These are phyloP conservation scores for Eulemur mongoz DNA, from an alignment of 2,797 vertebrate genomes.

Conservation along the genomic window DNA sequence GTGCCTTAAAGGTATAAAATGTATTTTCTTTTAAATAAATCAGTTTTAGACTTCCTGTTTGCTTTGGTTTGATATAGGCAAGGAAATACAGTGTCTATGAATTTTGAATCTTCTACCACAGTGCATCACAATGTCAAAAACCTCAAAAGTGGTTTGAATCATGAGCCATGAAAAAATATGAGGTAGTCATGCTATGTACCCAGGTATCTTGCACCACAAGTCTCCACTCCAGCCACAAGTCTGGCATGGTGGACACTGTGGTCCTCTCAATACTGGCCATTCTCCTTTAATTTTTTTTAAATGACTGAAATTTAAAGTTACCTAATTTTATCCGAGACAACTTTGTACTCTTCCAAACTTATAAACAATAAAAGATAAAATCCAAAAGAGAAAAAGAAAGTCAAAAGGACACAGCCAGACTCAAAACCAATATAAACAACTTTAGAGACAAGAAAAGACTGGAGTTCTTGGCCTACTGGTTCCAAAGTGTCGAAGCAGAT, in stretches of 20 bases:
- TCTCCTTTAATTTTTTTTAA: neutral
- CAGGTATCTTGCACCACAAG: neutral
- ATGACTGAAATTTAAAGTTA: neutral
- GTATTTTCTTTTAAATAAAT: constrained; percentile 54
- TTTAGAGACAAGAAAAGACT: neutral
- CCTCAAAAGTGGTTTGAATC: neutral
- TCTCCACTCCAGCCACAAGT: neutral
- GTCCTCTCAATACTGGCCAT: neutral
- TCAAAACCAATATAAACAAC: neutral
- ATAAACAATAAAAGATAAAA: neutral
- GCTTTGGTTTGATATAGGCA: neutral
- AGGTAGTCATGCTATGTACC: neutral
- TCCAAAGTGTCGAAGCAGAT: neutral
- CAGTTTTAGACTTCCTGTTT: neutral
- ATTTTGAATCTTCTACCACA: neutral
- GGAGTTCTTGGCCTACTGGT: neutral
- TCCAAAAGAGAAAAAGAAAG: neutral
- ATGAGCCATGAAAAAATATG: neutral
- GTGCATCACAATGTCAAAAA: neutral
- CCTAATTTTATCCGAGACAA: neutral
- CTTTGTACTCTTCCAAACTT: neutral
- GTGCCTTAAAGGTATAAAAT: constrained; percentile 16
- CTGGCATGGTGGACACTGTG: neutral
- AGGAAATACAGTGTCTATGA: neutral
- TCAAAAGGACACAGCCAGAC: neutral